Evolutionary conservation across 2,113 vertebrate species (phyloP), one percentile per base, ranked within the genome.

Genomic region (Dicrurus megarhynchus): DNA sequence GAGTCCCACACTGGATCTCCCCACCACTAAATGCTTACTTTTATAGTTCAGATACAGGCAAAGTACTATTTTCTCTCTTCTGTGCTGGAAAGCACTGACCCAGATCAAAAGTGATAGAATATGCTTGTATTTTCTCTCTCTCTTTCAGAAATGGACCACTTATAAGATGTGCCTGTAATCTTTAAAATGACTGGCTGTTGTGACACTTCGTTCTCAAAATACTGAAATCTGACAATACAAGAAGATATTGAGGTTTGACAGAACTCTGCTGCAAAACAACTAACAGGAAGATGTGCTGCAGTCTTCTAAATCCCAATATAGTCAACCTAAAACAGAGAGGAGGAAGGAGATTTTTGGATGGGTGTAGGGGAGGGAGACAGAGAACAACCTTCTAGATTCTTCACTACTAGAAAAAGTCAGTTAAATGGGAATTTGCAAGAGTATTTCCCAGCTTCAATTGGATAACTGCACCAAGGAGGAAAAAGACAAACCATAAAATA

Each of bases 211-310:
- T 8, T 88, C 92, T 92, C 8, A 12, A 94, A 96, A 74, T 82
- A 92, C 7, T 53, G 83, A 96, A 89, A 92, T 91, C 77, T 91
- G 61, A 47, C 84, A 86, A 70, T 12, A 63, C 26, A 71, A 35
- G 86, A 93, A 70, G 76, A 82, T 8, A 86, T 1, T 26, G 27
- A 60, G 37, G 53, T 93, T 96, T 12, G 13, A 79, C 88, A 90
- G 63, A 94, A 86, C 65, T 44, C 80, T 26, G 88, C 89, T 97
- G 84, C 93, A 95, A 97, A 94, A 92, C 84, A 97, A 86, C 77
- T 3, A 79, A 33, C 33, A 91, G 19, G 82, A 92, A 93, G 81
- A 74, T 33, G 8, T 41, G 20, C 26, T 70, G 21, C 57, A 88
- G 65, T 50, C 42, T 89, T 97, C 74, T 84, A 87, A 83, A 97